A percentile compares a stretch with the other conserved stretches of the same genome.
Evolutionary conservation across 2,797 vertebrate species (phyloP).

Genomic region (Tarsius wallacei): DNA sequence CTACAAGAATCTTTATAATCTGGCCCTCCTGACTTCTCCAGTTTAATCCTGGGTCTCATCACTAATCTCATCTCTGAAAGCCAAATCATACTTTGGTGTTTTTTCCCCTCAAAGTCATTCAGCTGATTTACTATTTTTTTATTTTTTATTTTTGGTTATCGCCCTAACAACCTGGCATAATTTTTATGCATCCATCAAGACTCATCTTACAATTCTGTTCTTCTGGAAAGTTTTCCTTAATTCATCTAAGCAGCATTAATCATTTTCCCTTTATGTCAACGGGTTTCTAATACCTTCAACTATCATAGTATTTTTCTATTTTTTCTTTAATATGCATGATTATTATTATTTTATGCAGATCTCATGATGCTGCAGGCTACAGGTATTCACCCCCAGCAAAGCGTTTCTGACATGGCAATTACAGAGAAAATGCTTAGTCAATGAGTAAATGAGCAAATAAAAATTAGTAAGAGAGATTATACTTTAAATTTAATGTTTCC

Average conservation of each 20-base stretch:
- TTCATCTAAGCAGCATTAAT: neutral
- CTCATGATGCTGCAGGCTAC: neutral
- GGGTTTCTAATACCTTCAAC: neutral
- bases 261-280: neutral
- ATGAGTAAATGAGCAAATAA: neutral
- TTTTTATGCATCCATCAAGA: neutral
- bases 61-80: neutral
- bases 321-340: neutral
- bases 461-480: neutral
- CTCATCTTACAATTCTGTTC: neutral
- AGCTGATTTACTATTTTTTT: neutral
- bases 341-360: neutral
- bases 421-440: neutral
- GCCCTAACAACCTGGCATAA: neutral
- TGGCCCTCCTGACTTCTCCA: neutral
- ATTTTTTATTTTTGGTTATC: neutral
- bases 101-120: neutral
- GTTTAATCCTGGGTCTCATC: neutral
- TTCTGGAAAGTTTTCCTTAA: neutral
- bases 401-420: fast-evolving
- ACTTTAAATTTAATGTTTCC: neutral
- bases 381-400: neutral
- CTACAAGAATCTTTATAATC: neutral
- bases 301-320: neutral
- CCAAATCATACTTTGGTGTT: neutral